Evolutionary conservation across 2,797 vertebrate genomes (phyloP).

Genomic region (Pseudotriccus pelzelni): DNA sequence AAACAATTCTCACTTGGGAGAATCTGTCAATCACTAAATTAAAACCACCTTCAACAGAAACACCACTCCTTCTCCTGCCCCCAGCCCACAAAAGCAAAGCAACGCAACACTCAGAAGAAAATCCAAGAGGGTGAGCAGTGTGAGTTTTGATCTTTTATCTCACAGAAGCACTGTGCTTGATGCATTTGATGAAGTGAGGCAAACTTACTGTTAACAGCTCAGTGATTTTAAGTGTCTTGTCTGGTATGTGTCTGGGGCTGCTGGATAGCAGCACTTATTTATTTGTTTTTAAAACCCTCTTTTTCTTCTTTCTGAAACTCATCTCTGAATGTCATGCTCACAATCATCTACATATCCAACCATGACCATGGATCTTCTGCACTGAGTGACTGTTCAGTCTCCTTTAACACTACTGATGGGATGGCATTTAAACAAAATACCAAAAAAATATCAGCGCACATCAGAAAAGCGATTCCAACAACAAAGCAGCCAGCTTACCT

Average conservation of each 20-base stretch:
- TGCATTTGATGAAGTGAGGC: constrained; percentile 24
- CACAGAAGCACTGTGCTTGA: neutral
- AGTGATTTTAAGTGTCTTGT: constrained; percentile 50
- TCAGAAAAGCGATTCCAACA: neutral
- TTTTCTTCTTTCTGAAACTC: constrained; percentile 48
- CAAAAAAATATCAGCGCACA: neutral
- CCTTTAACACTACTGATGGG: constrained; percentile 29
- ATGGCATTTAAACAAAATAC: constrained; percentile 54
- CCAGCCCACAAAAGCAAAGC: neutral
- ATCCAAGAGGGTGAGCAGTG: neutral
- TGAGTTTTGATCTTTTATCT: neutral
- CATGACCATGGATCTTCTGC: constrained; percentile 22
- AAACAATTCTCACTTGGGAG: neutral
- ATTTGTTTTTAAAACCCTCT: constrained; percentile 19
- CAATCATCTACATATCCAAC: neutral
- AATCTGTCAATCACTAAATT: neutral
- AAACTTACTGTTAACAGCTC: constrained; percentile 34
- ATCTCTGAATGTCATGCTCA: constrained; percentile 53
- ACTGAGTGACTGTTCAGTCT: constrained; percentile 27
- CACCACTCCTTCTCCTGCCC: neutral
- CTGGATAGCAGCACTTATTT: neutral
- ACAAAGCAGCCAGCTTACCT: neutral
- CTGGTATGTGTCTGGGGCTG: neutral
- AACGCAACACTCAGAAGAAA: neutral
- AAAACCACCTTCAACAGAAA: neutral